phyloP scores from a whole-genome alignment of 2,797 vertebrate species.

The Spheniscus humboldti region DNA sequence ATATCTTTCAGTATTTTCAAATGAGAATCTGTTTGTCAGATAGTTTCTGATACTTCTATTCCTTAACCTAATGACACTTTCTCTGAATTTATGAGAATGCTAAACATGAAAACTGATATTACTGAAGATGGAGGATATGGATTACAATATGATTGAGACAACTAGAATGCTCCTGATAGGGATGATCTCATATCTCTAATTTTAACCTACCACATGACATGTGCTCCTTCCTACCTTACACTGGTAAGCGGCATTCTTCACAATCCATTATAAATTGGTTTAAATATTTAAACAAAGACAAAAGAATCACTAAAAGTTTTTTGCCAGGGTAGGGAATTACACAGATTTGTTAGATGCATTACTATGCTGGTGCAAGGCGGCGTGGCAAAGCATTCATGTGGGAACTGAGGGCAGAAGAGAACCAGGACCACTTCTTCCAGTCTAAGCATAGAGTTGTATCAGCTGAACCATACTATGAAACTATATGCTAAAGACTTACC shows the following conservation, averaged over 20 bases:
- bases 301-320: background rate
- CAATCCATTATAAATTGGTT: background rate
- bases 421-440: background rate
- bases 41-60: background rate
- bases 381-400: fast-evolving
- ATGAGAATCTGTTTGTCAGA: background rate
- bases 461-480: background rate
- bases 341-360: background rate
- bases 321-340: background rate
- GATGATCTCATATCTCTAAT: background rate
- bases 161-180: background rate
- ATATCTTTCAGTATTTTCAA: background rate
- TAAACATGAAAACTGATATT: background rate
- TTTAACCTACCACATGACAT: background rate
- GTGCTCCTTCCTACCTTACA: background rate
- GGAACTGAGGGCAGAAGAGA: background rate
- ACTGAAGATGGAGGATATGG: background rate
- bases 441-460: background rate
- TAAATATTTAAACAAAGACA: background rate
- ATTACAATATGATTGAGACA: background rate
- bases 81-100: background rate
- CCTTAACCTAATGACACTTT: background rate
- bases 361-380: background rate
- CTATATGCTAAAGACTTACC: background rate
- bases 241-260: background rate